phyloP scores from a whole-genome alignment of 92 coral and sea anemone species.

The Parazoanthus darwini region DNA sequence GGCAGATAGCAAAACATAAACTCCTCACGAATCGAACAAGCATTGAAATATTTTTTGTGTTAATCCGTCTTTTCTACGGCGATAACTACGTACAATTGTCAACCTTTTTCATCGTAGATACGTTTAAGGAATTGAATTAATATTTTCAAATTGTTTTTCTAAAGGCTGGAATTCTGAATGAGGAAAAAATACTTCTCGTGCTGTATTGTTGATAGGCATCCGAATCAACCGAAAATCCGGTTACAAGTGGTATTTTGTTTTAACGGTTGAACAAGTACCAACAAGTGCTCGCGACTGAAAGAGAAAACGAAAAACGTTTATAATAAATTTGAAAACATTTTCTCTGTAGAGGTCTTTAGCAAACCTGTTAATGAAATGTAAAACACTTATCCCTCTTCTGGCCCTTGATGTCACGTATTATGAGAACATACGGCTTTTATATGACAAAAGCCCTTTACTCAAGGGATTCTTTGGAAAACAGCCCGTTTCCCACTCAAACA shows the following conservation, averaged over 20 bases:
- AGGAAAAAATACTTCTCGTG: conserved; percentile 32
- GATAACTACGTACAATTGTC: neutral
- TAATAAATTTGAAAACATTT: neutral
- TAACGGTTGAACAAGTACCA: neutral
- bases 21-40: conserved; percentile 18
- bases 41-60: conserved; percentile 1
- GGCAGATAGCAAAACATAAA: conserved; percentile 49
- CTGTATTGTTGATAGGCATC: conserved; percentile 16
- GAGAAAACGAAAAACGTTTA: neutral
- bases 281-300: neutral
- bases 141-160: neutral
- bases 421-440: neutral
- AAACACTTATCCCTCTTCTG: neutral
- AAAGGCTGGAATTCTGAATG: conserved; percentile 21
- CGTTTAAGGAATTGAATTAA: neutral
- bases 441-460: neutral
- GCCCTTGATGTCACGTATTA: conserved; percentile 7
- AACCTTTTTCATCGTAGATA: neutral
- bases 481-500: neutral
- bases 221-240: conserved; percentile 25
- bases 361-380: neutral
- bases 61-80: neutral
- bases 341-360: neutral
- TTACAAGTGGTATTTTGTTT: neutral
- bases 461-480: neutral